Base-by-base conservation (phyloP, 2,888 invertebrate genomes). In the Eupithecia tripunctaria region DNA sequence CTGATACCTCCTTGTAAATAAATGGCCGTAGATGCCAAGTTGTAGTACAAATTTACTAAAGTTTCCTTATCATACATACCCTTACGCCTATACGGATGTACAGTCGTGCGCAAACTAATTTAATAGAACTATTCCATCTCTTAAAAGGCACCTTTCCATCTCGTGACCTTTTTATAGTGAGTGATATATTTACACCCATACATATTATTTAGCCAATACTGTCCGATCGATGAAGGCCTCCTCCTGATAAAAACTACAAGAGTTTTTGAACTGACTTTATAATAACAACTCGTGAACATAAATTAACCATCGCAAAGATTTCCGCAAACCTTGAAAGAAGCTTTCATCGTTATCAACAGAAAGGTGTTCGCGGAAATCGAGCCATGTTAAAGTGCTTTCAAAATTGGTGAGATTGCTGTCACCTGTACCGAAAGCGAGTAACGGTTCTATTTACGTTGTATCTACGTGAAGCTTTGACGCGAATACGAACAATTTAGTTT, bases 1-100 rank as follows among this genome's bases (percentile, higher is more conserved):
- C 25, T 27, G 59, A 59, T 59, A 25, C 25, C 7, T 12, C 38
- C 41, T 10, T 51, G 21, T 51, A 51, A 51, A 51, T 51, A 41
- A 25, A 56, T 38, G 51, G 36, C 36, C 51, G 71, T 41, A 15
- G 36, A 25, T 66, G 65, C 21, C 29, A 56, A 63, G 62, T 70
- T 51, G 10, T 68, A 68, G 65, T 74, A 71, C 71, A 68, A 71
- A 68, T 47, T 59, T 59, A 51, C 65, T 32, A 27, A 78, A 78
- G 73, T 79, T 79, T 78, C 76, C 79, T 72, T 76, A 79, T 78
- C 32, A 32, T 32, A 4, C 5, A 32, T 32, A 32, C 32, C 6
- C 21, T 21, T 21, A 73, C 47, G 67, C 63, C 72, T 73, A 62
- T 71, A 43, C 25, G 65, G n/a, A 51, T 18, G 73, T 74, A 74